Conservation (phyloP, 1,140 invertebrate genomes). For the Eriocheir sinensis region DNA sequence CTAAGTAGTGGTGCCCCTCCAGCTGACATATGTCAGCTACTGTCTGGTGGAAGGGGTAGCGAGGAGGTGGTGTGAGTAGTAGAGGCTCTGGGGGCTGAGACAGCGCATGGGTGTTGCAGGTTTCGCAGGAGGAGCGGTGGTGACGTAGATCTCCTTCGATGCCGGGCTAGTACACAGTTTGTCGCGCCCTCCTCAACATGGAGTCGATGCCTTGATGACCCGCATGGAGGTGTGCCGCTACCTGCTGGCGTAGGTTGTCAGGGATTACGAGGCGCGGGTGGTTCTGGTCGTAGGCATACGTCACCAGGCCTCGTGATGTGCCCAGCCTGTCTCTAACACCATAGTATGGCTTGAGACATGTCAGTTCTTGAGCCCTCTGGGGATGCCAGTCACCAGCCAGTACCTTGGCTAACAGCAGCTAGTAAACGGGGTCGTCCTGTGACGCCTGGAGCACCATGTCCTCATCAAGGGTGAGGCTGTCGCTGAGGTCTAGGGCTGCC, state of each 20-base stretch:
- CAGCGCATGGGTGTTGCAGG: not conserved
- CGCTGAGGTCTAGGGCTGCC: not conserved
- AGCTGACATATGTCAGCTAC: constrained; percentile 2
- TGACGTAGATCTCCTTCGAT: not conserved
- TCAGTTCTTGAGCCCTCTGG: not conserved
- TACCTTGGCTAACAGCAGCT: not conserved
- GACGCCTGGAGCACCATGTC: not conserved
- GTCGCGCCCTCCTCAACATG: not conserved
- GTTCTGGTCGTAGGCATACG: no score
- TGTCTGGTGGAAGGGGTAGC: not conserved
- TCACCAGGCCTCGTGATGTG: not conserved
- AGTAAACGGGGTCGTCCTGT: not conserved
- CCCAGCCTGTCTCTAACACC: not conserved
- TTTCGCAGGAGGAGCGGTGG: not conserved
- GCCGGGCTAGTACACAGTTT: no score
- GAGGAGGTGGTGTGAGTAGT: not conserved
- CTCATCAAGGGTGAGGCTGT: constrained; percentile 10
- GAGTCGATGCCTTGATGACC: not conserved
- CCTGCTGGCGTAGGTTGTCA: not conserved
- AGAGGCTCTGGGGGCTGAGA: not conserved
- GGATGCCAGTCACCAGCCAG: not conserved
- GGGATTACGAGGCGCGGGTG: not conserved
- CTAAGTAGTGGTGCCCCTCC: not conserved
- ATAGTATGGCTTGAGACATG: not conserved
- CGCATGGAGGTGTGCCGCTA: not conserved